Evolutionary conservation across 1,140 invertebrate genomes (phyloP).

Genomic region (Euwallacea fornicatus): DNA sequence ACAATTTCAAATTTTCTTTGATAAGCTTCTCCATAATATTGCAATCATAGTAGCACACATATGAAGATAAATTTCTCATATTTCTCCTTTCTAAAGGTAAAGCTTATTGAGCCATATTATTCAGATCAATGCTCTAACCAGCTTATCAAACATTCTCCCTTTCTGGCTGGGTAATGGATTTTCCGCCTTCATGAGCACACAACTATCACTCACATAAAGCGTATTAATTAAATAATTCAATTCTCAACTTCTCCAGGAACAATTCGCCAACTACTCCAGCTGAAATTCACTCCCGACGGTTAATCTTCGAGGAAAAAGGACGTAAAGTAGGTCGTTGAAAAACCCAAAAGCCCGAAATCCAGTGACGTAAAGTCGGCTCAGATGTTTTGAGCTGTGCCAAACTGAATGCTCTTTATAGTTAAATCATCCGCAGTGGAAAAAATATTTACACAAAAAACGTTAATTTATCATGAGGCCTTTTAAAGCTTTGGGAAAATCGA

Average conservation of each 20-base stretch:
- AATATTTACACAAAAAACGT: slow-evolving; percentile 17
- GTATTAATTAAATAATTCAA: slow-evolving; percentile 20
- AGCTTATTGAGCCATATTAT: slow-evolving; percentile 19
- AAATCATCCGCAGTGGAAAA: not conserved
- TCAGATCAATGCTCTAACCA: slow-evolving; percentile 16
- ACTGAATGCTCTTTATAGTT: not conserved
- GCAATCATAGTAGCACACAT: too few species aligned
- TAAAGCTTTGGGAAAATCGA: slow-evolving; percentile 11
- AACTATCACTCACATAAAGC: slow-evolving; percentile 6
- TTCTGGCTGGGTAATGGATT: slow-evolving; percentile 17
- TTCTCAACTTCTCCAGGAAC: not conserved
- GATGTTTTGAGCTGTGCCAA: too few species aligned
- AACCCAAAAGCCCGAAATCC: too few species aligned
- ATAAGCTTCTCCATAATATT: too few species aligned
- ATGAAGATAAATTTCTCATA: too few species aligned
- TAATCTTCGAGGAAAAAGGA: too few species aligned
- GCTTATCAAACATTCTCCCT: slow-evolving; percentile 9
- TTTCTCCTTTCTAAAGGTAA: not conserved
- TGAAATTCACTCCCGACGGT: too few species aligned
- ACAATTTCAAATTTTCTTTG: too few species aligned
- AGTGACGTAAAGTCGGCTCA: too few species aligned
- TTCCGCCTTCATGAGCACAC: slow-evolving; percentile 8
- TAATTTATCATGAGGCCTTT: slow-evolving; percentile 24
- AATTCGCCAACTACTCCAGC: too few species aligned
- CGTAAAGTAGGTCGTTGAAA: too few species aligned